Evolutionary conservation across 2,888 invertebrate genomes (phyloP), one percentile per base, ranked within the genome.

Genomic region (Buathra laborator): DNA sequence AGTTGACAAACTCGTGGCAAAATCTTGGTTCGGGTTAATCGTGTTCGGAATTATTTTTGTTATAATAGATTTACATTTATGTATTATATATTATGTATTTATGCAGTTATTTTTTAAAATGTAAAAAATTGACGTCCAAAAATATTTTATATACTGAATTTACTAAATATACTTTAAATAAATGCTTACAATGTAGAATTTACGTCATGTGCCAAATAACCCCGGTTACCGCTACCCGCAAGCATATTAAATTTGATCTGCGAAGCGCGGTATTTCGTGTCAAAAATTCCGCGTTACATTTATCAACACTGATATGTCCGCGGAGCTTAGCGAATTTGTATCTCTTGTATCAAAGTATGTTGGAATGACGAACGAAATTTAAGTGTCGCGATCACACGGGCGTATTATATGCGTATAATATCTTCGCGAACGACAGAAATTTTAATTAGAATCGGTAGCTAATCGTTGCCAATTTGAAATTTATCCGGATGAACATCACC

Each of bases 401-500:
- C 62, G 37, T 56, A 56, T 12, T 56, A 56, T 12, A 24, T 62
- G 78, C 51, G 48, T 76, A 79, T 79, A 72, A 82, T 82, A 82
- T 56, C 77, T 14, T 2, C 12, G 46, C 14, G 53, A 72, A 59
- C 74, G 72, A 72, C 66, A 16, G 76, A 81, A 81, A 79, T 83
- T 85, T 85, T 83, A 86, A 86, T 86, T 86, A 77, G 75, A 85
- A 85, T 83, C 83, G 81, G 83, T 83, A 83, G 85, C 81, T 43
- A 74, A 85, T 81, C 78, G 83, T 71, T 70, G 75, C 37, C 83
- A 80, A 83, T 85, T 75, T 62, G 70, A 79, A 79, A 71, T 82
- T 76, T 79, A 82, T 85, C 59, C 79, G 29, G 66, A 66, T 62
- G 48, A 29, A 53, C 44, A 24, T 32, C 19, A 51, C 16, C 16